Conservation (phyloP, 2,113 vertebrate species). For the Daubentonia madagascariensis region DNA sequence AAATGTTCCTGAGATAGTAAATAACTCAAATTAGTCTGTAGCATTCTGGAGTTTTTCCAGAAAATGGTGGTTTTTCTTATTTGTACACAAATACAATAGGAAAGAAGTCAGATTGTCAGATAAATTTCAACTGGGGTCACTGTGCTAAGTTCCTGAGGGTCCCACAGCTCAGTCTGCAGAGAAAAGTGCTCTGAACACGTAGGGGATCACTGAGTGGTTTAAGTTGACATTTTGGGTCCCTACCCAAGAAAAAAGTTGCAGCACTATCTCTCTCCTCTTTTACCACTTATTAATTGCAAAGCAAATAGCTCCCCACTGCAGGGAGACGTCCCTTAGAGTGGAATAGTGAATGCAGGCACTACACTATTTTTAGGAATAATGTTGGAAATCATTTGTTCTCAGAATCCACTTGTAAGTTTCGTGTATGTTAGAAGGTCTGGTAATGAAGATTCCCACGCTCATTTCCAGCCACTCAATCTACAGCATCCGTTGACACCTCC, state of each 20-base stretch:
- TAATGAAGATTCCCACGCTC: neutral
- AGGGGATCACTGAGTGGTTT: neutral
- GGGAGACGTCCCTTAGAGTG: neutral
- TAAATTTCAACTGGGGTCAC: neutral
- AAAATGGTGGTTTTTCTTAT: slow-evolving; percentile 33
- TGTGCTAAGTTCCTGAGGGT: slow-evolving; percentile 34
- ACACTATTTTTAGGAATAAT: neutral
- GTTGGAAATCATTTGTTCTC: neutral
- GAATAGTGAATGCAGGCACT: neutral
- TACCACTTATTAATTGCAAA: neutral
- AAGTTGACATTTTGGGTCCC: neutral
- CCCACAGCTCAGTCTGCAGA: neutral
- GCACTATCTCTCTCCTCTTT: neutral
- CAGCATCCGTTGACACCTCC: neutral
- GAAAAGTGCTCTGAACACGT: neutral
- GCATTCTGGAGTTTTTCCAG: slow-evolving; percentile 4
- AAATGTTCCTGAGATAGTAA: slow-evolving; percentile 18
- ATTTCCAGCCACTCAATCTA: neutral
- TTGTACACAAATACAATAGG: slow-evolving; percentile 2
- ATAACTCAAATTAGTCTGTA: neutral
- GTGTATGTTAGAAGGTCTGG: neutral
- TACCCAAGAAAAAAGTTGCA: neutral
- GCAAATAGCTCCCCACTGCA: neutral
- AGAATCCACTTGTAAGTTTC: neutral
- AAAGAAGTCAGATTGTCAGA: slow-evolving; percentile 30